Base-by-base conservation (phyloP, 2,888 invertebrate species). In the Yponomeuta sedellus region DNA sequence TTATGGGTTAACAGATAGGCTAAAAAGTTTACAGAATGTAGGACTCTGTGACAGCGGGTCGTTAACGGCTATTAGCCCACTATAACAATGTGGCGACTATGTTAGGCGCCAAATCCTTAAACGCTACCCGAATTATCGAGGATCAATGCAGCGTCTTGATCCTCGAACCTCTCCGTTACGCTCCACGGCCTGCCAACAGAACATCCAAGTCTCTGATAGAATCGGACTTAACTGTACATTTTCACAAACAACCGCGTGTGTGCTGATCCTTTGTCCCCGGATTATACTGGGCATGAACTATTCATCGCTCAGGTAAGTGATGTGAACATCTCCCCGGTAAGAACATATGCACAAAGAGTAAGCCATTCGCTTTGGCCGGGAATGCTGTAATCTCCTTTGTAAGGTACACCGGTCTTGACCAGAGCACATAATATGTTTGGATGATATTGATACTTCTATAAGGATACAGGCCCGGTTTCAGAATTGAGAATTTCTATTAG, bases 271-370 rank as follows among this genome's bases (percentile, higher is more conserved):
- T 89, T 89, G 88, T 90, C 70, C 70, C 61, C 69, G 81, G 86
- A 87, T 88, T 86, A 85, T 67, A 74, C n/a, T 22, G 52, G 64
- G 75, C 77, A 77, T 78, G 73, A 73, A 6, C 80, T 81, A 85
- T 83, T 85, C 75, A 82, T 74, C 70, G 67, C 73, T 78, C 88
- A 88, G 89, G 88, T 89, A 89, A 87, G 77, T 72, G 77, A 75
- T 52, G 44, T 52, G 16, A 52, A 16, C 44, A 52, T 52, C 44
- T 77, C 80, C 77, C 74, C 76, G 70, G 72, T 71, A 71, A 75
- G 74, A 74, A 71, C 75, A 77, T 80, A 74, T 74, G 73, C 74
- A 64, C 22, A 52, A 64, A 40, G 25, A 20, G 25, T 22, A 22
- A n/a, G 34, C 22, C 68, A 73, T 80, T 78, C 78, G 86, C 74